Evolutionary conservation across 2,888 invertebrate species (phyloP).

Genomic region (Athetis lepigone): DNA sequence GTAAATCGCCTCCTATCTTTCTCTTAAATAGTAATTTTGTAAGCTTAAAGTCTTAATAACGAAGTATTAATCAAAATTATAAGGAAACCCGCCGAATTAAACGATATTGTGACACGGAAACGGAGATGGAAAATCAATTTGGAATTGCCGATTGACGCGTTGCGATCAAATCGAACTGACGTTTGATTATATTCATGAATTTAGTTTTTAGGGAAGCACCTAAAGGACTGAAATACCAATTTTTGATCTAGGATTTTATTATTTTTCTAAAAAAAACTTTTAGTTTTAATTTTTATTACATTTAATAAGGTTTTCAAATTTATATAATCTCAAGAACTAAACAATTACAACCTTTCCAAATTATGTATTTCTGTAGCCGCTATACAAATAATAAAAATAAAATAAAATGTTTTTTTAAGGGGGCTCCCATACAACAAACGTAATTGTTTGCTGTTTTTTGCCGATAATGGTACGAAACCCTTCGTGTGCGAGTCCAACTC

Average conservation of each 20-base stretch:
- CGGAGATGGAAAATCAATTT: slow-evolving; percentile 31
- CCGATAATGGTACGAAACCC: too few relatives aligned
- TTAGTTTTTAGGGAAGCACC: not conserved
- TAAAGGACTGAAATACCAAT: not conserved
- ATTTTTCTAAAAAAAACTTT: too few relatives aligned
- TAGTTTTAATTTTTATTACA: too few relatives aligned
- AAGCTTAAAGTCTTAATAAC: slow-evolving; percentile 43
- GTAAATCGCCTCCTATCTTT: slow-evolving; percentile 51
- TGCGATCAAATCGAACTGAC: slow-evolving; percentile 10
- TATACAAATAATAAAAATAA: too few relatives aligned
- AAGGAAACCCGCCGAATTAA: slow-evolving; percentile 2
- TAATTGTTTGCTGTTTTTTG: too few relatives aligned
- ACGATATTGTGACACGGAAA: slow-evolving; percentile 15
- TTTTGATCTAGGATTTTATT: not conserved
- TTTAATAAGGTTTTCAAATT: too few relatives aligned
- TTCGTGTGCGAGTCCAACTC: too few relatives aligned
- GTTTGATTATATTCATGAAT: slow-evolving; percentile 10
- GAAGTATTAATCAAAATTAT: slow-evolving; percentile 50
- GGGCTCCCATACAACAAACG: too few relatives aligned
- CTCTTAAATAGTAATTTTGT: slow-evolving; percentile 48
- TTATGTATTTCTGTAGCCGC: too few relatives aligned
- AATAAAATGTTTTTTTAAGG: too few relatives aligned
- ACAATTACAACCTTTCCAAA: too few relatives aligned
- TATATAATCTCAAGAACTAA: too few relatives aligned
- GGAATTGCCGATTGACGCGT: slow-evolving; percentile 12